phyloP scores from a whole-genome alignment of 1,140 invertebrate species.

The Bombus impatiens region DNA sequence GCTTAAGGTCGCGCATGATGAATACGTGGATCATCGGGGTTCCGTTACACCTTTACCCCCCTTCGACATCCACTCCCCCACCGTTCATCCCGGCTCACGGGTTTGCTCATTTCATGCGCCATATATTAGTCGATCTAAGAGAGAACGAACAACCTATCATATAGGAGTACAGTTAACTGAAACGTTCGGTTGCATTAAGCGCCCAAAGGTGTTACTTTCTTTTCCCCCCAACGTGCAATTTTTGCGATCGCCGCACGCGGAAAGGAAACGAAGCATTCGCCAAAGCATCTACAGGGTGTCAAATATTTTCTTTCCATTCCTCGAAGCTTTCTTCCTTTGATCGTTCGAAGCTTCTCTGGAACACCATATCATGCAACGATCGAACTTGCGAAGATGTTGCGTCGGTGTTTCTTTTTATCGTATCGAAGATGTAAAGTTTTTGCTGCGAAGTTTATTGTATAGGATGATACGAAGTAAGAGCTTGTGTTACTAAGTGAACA shows the following conservation, averaged over 20 bases:
- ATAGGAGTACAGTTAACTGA: constrained; percentile 39
- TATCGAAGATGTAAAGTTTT: not conserved
- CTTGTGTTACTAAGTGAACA: too few relatives aligned
- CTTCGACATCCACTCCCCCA: constrained; percentile 53
- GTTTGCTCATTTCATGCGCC: constrained; percentile 53
- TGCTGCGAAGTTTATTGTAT: not conserved
- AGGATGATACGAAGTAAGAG: not conserved
- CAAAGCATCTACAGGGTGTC: not conserved
- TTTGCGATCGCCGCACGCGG: not conserved
- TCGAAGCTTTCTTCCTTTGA: not conserved
- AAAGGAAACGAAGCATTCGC: not conserved
- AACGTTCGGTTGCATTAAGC: constrained; percentile 38
- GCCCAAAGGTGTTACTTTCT: constrained; percentile 40
- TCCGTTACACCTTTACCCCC: constrained; percentile 72
- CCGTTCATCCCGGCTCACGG: constrained; percentile 26
- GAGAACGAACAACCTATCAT: constrained; percentile 54
- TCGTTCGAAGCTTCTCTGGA: not conserved
- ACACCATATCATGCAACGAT: not conserved
- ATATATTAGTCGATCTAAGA: constrained; percentile 54
- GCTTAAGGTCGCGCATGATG: constrained; percentile 72
- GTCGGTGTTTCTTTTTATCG: not conserved
- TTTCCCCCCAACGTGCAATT: constrained; percentile 4
- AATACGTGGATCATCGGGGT: constrained; percentile 70
- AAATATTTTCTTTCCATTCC: not conserved
- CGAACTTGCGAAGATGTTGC: not conserved